Evolutionary conservation across 2,888 invertebrate genomes (phyloP), one percentile per base, ranked within the genome.

Genomic region (Cryptus armator): DNA sequence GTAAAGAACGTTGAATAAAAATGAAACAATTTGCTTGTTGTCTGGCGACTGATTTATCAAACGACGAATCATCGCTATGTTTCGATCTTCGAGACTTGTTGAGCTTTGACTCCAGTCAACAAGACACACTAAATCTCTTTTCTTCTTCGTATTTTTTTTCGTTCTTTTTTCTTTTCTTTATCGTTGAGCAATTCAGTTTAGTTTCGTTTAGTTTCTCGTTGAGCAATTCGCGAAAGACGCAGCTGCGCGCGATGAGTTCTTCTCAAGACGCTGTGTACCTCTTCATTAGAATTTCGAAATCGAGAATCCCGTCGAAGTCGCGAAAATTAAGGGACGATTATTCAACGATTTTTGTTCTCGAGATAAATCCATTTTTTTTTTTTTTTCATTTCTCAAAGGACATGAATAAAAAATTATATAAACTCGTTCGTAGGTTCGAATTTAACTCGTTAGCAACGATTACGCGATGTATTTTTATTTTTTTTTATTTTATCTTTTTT

Each of bases 221-320:
- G 77, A 71, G 66, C 66, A 66, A 77, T 51, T 76, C 62, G 37
- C 82, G 44, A 64, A 48, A 82, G 53, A 43, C 76, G 68, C 80
- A 80, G 80, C 80, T 80, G 80, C 56, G 80, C 56, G 24, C 71
- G 77, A 64, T 56, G 56, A 32, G 44, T n/a, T 37, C 7, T 12
- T 29, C 32, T 24, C 14, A 29, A 3, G 56, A 72, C 7, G 56
- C 14, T 0, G 7, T 10, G 3, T 56, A 10, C 56, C 19, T 24
- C 56, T 56, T 24, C 24, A 56, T 56, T 56, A 56, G 19, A 56
- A 56, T 56, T 10, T 10, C 56, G 10, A 16, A 24, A 12, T 2
- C 19, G 10, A 68, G 29, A 7, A 37, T 7, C 37, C 29, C 24
- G 24, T 56, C 56, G 24, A 56, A 24, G 19, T 19, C 19, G 19